These are phyloP conservation scores for Panagrolaimus sp. DNA, from an alignment of 1,140 invertebrate species.

Conservation along the genomic window DNA sequence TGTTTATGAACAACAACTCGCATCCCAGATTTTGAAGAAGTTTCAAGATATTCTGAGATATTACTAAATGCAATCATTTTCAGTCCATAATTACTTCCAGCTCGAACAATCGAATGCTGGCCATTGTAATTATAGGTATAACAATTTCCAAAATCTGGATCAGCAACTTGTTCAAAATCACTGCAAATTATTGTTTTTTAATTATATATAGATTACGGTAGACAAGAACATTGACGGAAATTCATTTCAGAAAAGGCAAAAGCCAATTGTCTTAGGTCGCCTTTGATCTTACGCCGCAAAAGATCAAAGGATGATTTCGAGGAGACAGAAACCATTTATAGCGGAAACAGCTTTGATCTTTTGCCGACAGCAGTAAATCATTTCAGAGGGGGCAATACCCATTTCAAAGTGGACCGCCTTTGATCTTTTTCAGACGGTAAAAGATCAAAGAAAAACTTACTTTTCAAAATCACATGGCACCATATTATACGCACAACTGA, in stretches of 20 bases:
- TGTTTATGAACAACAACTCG: constrained; percentile 1
- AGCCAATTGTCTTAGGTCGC: too few relatives aligned
- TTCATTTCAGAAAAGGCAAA: too few relatives aligned
- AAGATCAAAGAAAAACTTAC: too few relatives aligned
- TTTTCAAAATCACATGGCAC: constrained; percentile 9
- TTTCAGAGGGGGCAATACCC: too few relatives aligned
- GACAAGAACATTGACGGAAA: too few relatives aligned
- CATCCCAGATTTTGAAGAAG: constrained; percentile 5
- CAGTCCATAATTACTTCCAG: neutral
- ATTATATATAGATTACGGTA: neutral
- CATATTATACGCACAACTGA: constrained; percentile 10
- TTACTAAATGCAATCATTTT: constrained; percentile 15
- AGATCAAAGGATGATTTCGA: too few relatives aligned
- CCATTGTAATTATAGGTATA: constrained; percentile 9
- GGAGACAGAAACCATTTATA: too few relatives aligned
- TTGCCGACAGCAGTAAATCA: too few relatives aligned
- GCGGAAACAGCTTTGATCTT: too few relatives aligned
- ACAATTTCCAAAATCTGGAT: constrained; percentile 3
- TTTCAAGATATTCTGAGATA: constrained; percentile 1
- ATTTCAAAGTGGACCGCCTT: too few relatives aligned
- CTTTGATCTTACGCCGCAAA: too few relatives aligned
- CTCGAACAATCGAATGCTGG: neutral
- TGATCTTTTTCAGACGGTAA: too few relatives aligned
- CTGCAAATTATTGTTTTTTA: neutral
- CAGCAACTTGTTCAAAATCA: constrained; percentile 1